Conservation (phyloP, 2,797 vertebrate genomes). For the Acanthornis magna region DNA sequence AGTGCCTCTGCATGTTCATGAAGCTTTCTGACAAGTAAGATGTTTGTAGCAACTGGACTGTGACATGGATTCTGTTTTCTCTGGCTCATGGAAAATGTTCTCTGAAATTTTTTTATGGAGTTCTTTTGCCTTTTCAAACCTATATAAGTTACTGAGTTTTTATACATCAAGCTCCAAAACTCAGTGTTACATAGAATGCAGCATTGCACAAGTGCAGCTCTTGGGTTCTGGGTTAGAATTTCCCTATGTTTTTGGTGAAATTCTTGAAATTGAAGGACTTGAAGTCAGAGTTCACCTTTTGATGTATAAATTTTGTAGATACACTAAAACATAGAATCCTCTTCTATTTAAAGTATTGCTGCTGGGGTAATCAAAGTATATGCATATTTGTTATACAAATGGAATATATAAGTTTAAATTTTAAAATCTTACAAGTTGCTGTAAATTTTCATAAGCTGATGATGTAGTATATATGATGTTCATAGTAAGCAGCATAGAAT, state of each 20-base stretch:
- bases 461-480: neutral
- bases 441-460: neutral
- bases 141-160: neutral
- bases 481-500: neutral
- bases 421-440: neutral
- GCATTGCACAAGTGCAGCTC: neutral
- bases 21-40: neutral
- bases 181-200: neutral
- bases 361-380: neutral
- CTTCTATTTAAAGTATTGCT: neutral
- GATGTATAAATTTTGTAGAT: neutral
- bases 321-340: neutral
- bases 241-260: neutral
- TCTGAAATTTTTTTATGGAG: neutral
- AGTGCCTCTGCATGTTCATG: neutral
- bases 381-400: neutral
- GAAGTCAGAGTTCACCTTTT: neutral
- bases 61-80: neutral
- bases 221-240: neutral
- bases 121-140: neutral
- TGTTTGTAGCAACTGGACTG: neutral
- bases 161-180: neutral
- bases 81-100: neutral
- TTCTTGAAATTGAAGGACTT: neutral
- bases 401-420: neutral